Conservation (phyloP, 2,797 vertebrate species). For the Morelia viridis region DNA sequence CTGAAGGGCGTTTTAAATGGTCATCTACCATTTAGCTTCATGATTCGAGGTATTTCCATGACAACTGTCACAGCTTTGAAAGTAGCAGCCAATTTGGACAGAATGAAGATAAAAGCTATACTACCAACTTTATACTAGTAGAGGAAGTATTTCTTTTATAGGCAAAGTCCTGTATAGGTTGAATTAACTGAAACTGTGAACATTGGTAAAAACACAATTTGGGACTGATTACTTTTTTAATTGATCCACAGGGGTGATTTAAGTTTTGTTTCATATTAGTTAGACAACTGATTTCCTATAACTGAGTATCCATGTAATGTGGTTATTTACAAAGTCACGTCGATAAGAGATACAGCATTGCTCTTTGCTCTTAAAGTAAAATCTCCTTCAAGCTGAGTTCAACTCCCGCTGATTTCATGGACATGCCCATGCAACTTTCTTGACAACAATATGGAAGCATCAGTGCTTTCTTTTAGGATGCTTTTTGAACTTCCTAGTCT, state of each 20-base stretch:
- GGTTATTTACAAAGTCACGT: not conserved
- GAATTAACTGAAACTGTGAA: not conserved
- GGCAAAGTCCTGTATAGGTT: not conserved
- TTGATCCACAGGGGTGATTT: not conserved
- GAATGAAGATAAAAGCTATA: not conserved
- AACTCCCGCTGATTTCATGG: not conserved
- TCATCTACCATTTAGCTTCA: not conserved
- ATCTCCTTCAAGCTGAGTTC: not conserved
- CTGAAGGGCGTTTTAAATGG: not conserved
- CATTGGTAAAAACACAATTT: not conserved
- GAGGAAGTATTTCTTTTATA: not conserved
- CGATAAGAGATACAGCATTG: not conserved
- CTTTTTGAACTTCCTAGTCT: not conserved
- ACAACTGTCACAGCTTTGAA: not conserved
- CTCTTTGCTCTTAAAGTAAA: not conserved
- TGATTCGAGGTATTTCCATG: not conserved
- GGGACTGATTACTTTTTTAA: not conserved
- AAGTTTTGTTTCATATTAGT: not conserved
- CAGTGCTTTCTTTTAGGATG: not conserved
- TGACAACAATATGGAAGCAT: not conserved
- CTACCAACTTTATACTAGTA: not conserved
- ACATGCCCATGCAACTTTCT: not conserved
- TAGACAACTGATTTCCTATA: not conserved
- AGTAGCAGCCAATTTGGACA: not conserved
- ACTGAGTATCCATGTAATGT: not conserved